Evolutionary conservation across 2,113 vertebrate genomes (phyloP), one percentile per base, ranked within the genome.

Genomic region (Coreoperca whiteheadi): DNA sequence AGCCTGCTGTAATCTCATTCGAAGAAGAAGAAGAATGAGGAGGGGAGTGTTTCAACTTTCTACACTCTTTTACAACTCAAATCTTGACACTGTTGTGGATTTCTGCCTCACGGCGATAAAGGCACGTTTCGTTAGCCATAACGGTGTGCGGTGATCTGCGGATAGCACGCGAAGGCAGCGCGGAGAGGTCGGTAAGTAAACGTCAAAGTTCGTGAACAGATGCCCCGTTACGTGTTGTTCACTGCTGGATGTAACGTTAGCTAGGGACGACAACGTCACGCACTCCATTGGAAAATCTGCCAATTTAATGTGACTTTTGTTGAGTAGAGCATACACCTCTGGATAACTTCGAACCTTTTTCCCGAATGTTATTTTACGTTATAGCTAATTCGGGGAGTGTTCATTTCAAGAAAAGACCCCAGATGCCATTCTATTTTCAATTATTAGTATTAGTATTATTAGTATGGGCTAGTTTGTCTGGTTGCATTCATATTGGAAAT

Each of bases 141-240:
- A 25, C 14, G 32, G 8, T 5, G 18, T 43, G 14, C 2, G 28
- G 30, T n/a, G 72, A 15, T 61, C 16, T 32, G n/a, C n/a, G n/a
- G 30, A 72, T 20, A 32, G 18, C 34, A 15, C 28, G 8, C 1
- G 18, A 18, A 28, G 32, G 28, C 10, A 48, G 20, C 25, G 25
- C 6, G 16, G 39, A 41, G 53, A 72, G 28, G 25, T 41, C 73
- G 68, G 87, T 86, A 23, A 83, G 80, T 77, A 28, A 74, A 72
- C 32, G 54, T 14, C 4, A 48, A 43, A 51, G 21, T 56, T 28
- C 15, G 20, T 64, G 30, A 59, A 72, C 21, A n/a, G 76, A 18
- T 68, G 30, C 21, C 43, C 50, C 6, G 21, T 32, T 53, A 43
- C 28, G 30, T 32, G 37, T 46, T 57, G 21, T 60, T 63, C 63